Evolutionary conservation across 2,888 invertebrate species (phyloP).

Genomic region (Dromius quadrimaculatus): DNA sequence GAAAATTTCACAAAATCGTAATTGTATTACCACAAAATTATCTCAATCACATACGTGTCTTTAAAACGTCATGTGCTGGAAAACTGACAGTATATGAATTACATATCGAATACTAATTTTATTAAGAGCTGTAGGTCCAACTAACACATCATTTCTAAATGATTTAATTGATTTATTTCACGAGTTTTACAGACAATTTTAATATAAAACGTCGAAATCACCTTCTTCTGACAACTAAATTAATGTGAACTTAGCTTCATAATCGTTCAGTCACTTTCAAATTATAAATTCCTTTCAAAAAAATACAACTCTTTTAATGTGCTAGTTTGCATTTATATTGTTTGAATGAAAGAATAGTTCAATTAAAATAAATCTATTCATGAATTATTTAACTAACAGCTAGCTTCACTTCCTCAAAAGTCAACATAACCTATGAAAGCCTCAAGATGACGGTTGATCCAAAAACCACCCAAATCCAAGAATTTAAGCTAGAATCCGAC

Average conservation of each 20-base stretch:
- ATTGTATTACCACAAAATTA: slow-evolving; percentile 18
- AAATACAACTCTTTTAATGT: not conserved
- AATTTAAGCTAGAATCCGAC: slow-evolving; percentile 88
- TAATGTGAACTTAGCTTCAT: slow-evolving; percentile 39
- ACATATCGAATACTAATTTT: slow-evolving; percentile 27
- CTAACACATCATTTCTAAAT: slow-evolving; percentile 17
- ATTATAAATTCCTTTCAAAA: not conserved
- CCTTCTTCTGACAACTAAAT: slow-evolving; percentile 26
- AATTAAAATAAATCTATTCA: not conserved
- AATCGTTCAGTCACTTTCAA: not conserved
- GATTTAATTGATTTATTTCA: slow-evolving; percentile 19
- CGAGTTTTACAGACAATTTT: slow-evolving; percentile 45
- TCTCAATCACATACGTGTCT: slow-evolving; percentile 48
- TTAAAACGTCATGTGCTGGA: slow-evolving; percentile 45
- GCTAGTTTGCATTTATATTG: not conserved
- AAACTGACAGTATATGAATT: slow-evolving; percentile 23
- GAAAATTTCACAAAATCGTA: slow-evolving; percentile 24
- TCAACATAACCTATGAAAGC: not conserved
- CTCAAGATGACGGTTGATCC: slow-evolving; percentile 42
- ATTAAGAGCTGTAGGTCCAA: not conserved
- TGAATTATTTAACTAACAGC: not conserved
- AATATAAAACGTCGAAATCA: slow-evolving; percentile 23
- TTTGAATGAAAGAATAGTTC: no score
- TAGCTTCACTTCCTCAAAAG: not conserved
- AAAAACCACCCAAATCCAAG: slow-evolving; percentile 65